Percentiles rank a stretch among this genome's conserved stretches.
These are phyloP conservation scores for Cryptus armator DNA, from an alignment of 2,888 invertebrate species.

Conservation along the genomic window DNA sequence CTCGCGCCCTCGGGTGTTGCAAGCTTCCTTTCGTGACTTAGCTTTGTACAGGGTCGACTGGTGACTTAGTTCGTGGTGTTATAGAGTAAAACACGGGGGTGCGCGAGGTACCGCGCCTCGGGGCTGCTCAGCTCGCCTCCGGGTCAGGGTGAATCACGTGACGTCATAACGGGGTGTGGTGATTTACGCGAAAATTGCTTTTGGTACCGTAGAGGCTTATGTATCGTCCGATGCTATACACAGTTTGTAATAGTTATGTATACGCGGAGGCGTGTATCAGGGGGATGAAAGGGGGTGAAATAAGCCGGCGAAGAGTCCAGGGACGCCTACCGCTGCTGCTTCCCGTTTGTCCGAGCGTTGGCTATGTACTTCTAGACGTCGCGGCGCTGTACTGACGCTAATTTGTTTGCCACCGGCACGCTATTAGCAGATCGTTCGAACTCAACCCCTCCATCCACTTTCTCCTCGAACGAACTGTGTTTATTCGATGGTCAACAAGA, in stretches of 20 bases:
- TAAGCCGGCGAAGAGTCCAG: slow-evolving; percentile 27
- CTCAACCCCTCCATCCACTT: slow-evolving; percentile 10
- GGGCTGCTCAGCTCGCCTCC: slow-evolving; percentile 60
- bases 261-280: slow-evolving; percentile 35
- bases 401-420: slow-evolving; percentile 61
- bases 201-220: slow-evolving; percentile 38
- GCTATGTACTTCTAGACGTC: slow-evolving; percentile 36
- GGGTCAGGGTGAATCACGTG: slow-evolving; percentile 82
- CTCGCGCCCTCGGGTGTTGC: background rate
- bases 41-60: slow-evolving; percentile 49
- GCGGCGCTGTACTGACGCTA: slow-evolving; percentile 40
- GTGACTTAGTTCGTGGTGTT: slow-evolving; percentile 40
- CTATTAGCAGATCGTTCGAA: slow-evolving; percentile 58
- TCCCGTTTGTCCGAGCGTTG: slow-evolving; percentile 32
- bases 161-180: slow-evolving; percentile 81
- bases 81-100: slow-evolving; percentile 41
- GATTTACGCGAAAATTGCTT: slow-evolving; percentile 75
- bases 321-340: slow-evolving; percentile 26
- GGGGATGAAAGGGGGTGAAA: slow-evolving; percentile 23
- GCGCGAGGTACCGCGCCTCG: slow-evolving; percentile 50
- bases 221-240: slow-evolving; percentile 14
- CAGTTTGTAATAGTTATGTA: slow-evolving; percentile 7
- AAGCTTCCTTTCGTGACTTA: slow-evolving; percentile 38
- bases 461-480: slow-evolving; percentile 18
- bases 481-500: slow-evolving; percentile 40